Evolutionary conservation across 2,888 invertebrate genomes (phyloP).

Genomic region (Lycaena phlaeas): DNA sequence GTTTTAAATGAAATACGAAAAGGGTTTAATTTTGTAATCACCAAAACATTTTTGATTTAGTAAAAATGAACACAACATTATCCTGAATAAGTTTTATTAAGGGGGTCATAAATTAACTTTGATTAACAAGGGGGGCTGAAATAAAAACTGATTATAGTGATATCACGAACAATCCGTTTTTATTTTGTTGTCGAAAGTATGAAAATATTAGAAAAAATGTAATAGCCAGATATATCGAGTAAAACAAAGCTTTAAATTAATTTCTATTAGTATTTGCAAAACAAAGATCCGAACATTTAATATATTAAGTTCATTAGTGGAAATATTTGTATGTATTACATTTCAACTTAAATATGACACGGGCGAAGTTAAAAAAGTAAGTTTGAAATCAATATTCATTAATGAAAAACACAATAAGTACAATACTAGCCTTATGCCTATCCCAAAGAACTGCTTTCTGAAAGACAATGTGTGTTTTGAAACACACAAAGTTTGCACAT

Average conservation of each 20-base stretch:
- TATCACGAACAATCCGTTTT: too few relatives aligned
- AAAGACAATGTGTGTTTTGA: neutral
- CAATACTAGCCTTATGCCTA: slow-evolving; percentile 15
- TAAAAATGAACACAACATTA: too few relatives aligned
- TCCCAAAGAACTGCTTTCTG: slow-evolving; percentile 10
- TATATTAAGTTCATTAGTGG: neutral
- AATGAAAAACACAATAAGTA: slow-evolving; percentile 13
- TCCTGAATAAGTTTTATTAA: too few relatives aligned
- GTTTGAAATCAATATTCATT: neutral
- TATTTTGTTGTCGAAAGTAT: too few relatives aligned
- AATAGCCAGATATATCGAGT: neutral
- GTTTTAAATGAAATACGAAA: too few relatives aligned
- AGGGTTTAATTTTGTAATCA: too few relatives aligned
- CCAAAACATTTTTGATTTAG: too few relatives aligned
- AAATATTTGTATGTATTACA: neutral
- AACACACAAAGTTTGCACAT: neutral
- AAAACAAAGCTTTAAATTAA: neutral
- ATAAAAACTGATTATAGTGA: too few relatives aligned
- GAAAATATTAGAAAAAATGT: neutral
- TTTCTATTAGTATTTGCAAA: neutral
- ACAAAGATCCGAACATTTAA: neutral
- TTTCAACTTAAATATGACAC: neutral
- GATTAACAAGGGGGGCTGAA: too few relatives aligned
- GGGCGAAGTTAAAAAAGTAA: neutral
- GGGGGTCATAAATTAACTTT: too few relatives aligned